phyloP scores from a whole-genome alignment of 2,797 vertebrate genomes.

The Danio albolineatus region DNA sequence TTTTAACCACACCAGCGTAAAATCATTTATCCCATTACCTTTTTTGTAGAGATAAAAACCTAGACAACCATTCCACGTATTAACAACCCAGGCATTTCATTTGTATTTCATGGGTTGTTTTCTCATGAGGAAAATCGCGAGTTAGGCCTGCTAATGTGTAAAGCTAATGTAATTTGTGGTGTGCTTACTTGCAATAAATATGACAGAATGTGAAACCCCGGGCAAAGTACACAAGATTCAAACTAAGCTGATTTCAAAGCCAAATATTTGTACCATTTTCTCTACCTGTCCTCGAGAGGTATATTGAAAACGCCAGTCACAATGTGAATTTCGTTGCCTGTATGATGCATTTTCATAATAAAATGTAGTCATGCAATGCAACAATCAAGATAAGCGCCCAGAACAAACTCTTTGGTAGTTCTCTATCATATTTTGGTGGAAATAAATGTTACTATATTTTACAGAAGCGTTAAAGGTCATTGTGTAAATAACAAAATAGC shows the following conservation, averaged over 20 bases:
- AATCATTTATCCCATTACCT: slow-evolving; percentile 28
- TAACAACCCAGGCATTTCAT: slow-evolving; percentile 31
- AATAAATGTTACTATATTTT: neutral
- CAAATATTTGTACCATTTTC: slow-evolving; percentile 1
- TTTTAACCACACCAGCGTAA: slow-evolving; percentile 34
- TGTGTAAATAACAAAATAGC: neutral
- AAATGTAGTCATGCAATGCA: slow-evolving; percentile 34
- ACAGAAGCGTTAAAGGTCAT: neutral
- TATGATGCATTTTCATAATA: slow-evolving; percentile 23
- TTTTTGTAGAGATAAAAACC: slow-evolving; percentile 31
- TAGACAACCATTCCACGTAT: slow-evolving; percentile 28
- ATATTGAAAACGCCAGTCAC: slow-evolving; percentile 17
- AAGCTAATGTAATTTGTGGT: slow-evolving; percentile 67
- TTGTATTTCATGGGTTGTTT: slow-evolving; percentile 45
- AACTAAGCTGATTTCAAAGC: slow-evolving; percentile 22
- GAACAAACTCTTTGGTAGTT: neutral
- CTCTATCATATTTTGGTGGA: neutral
- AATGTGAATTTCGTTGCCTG: slow-evolving; percentile 22
- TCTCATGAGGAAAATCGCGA: slow-evolving; percentile 33
- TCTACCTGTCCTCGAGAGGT: neutral
- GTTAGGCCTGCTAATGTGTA: slow-evolving; percentile 70
- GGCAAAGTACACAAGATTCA: slow-evolving; percentile 41
- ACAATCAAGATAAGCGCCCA: neutral
- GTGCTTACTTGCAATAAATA: slow-evolving; percentile 78
- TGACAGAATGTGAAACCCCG: slow-evolving; percentile 46